Evolutionary conservation across 30 jellyfish, hydroid and myxozoan species (phyloP).

Genomic region (Pelagia noctiluca): DNA sequence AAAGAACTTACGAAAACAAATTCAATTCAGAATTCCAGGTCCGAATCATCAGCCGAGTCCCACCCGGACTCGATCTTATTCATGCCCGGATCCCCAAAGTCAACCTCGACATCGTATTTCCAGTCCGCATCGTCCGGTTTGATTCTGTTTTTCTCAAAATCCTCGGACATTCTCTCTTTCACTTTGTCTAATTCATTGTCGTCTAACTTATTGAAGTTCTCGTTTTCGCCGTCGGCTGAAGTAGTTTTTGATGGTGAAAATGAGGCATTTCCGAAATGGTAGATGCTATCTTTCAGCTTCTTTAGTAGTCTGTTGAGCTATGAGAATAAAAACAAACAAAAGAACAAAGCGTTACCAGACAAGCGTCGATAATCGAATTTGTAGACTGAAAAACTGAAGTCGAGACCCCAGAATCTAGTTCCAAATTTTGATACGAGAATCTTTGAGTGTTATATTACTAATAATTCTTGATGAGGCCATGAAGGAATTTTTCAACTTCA

Average conservation of each 20-base stretch:
- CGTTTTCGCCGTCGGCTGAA: conserved; percentile 9
- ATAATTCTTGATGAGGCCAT: too few relatives aligned
- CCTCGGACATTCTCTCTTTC: conserved; percentile 84
- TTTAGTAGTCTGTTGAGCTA: conserved; percentile 57
- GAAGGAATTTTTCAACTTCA: too few relatives aligned
- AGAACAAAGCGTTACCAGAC: background rate
- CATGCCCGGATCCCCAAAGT: conserved; percentile 56
- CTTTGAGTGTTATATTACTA: too few relatives aligned
- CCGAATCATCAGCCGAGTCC: conserved; percentile 95
- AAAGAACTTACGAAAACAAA: too few relatives aligned
- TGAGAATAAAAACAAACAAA: background rate
- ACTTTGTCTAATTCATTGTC: conserved; percentile 81
- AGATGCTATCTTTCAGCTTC: conserved; percentile 50
- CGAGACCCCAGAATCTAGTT: too few relatives aligned
- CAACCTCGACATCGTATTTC: conserved; percentile 92
- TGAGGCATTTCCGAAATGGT: conserved; percentile 11
- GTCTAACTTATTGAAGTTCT: conserved; percentile 74
- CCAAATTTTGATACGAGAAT: too few relatives aligned
- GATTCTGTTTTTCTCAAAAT: conserved; percentile 82
- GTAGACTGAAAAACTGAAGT: too few relatives aligned
- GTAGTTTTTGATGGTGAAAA: background rate
- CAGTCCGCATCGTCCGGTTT: conserved; percentile 93
- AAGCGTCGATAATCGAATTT: background rate
- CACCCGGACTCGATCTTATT: conserved; percentile 81
- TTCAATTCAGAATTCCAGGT: conserved; percentile 88